These are phyloP conservation scores for Cyanistes caeruleus DNA, from an alignment of 2,113 vertebrate species.

Conservation along the genomic window DNA sequence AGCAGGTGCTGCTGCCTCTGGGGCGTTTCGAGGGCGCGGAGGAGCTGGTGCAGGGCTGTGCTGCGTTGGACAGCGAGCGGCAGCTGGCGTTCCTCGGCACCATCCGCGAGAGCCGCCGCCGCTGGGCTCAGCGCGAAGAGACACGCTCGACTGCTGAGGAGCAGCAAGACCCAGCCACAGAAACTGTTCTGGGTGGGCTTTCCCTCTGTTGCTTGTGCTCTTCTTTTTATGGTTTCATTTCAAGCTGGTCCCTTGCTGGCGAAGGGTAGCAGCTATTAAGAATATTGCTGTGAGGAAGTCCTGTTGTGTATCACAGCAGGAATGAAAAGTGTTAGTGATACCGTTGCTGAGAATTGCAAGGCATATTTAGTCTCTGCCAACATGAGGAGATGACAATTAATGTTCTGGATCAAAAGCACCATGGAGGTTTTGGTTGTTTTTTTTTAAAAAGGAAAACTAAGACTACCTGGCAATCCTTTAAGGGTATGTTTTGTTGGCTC, in stretches of 20 bases:
- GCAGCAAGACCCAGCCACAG: background rate
- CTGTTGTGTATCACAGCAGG: background rate
- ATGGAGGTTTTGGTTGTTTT: background rate
- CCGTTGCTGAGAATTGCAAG: background rate
- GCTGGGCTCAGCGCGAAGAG: background rate
- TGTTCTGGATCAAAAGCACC: background rate
- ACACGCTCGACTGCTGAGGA: background rate
- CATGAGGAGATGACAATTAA: background rate
- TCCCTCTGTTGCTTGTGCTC: background rate
- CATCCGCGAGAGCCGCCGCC: slow-evolving; percentile 62
- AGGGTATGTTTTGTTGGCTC: background rate
- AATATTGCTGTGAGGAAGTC: background rate
- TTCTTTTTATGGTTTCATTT: background rate
- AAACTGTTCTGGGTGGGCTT: slow-evolving; percentile 60
- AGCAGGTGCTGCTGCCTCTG: slow-evolving; percentile 83
- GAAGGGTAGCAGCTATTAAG: background rate
- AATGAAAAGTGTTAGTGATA: background rate
- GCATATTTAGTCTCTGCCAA: accelerated
- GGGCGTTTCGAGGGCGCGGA: slow-evolving; percentile 78
- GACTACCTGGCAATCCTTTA: background rate
- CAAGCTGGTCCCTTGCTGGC: background rate
- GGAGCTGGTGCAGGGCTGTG: slow-evolving; percentile 69
- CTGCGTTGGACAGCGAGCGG: slow-evolving; percentile 73
- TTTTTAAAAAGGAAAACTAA: background rate
- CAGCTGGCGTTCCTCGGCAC: slow-evolving; percentile 53